Evolutionary conservation across 2,113 vertebrate species (phyloP).

Genomic region (Stegastes partitus): DNA sequence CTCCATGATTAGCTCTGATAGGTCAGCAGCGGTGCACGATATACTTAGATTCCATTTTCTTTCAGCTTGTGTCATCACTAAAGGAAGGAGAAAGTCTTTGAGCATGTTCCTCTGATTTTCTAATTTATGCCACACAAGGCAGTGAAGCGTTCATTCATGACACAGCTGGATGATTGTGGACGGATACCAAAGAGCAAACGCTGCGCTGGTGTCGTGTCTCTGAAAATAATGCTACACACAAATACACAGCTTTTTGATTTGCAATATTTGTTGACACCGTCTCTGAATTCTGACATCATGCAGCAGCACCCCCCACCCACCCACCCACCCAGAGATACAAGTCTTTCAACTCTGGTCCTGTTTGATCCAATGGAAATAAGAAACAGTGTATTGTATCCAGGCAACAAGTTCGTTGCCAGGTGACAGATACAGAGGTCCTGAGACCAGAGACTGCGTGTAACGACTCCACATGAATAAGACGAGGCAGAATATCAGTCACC

Average conservation of each 20-base stretch:
- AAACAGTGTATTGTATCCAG: constrained; percentile 81
- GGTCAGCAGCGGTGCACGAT: constrained; percentile 26
- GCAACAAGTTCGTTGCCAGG: constrained; percentile 86
- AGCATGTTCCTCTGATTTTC: constrained; percentile 5
- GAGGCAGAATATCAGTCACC: constrained; percentile 58
- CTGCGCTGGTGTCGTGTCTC: not conserved
- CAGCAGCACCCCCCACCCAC: constrained; percentile 17
- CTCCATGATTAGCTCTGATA: constrained; percentile 33
- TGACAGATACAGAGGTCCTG: constrained; percentile 82
- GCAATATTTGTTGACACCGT: constrained; percentile 27
- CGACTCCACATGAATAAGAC: constrained; percentile 66
- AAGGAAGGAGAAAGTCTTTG: constrained; percentile 15
- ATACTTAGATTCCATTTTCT: constrained; percentile 24
- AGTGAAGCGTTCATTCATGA: constrained; percentile 12
- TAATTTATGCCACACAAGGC: constrained; percentile 9
- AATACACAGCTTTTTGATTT: not conserved
- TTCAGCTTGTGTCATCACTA: constrained; percentile 27
- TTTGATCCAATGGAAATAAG: constrained; percentile 74
- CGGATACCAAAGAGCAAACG: constrained; percentile 10
- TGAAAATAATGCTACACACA: not conserved
- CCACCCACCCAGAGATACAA: constrained; percentile 38
- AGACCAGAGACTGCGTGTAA: constrained; percentile 66
- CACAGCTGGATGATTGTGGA: constrained; percentile 9
- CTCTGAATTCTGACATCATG: constrained; percentile 52
- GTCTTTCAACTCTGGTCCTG: constrained; percentile 54